phyloP scores from a whole-genome alignment of 2,797 vertebrate species.

The Falco rusticolus region DNA sequence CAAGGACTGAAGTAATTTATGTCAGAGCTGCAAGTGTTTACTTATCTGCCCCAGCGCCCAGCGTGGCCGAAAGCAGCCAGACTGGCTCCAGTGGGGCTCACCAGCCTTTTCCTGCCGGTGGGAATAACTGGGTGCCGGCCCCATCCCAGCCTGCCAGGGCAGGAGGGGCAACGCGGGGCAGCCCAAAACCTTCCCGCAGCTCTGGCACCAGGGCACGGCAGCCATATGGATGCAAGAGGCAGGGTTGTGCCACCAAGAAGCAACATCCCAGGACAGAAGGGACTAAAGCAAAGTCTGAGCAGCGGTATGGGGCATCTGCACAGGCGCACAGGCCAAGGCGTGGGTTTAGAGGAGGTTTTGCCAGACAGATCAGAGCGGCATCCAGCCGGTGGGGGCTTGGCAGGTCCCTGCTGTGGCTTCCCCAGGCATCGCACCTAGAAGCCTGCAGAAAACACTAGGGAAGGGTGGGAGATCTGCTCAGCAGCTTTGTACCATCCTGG shows the following conservation, averaged over 20 bases:
- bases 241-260: not conserved
- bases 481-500: not conserved
- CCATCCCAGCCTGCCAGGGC: not conserved
- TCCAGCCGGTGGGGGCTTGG: not conserved
- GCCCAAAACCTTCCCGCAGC: not conserved
- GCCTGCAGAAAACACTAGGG: rapidly evolving
- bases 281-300: not conserved
- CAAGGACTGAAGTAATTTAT: slow-evolving; percentile 92
- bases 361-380: rapidly evolving
- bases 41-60: slow-evolving; percentile 86
- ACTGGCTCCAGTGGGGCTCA: slow-evolving; percentile 82
- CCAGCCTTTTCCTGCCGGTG: slow-evolving; percentile 73
- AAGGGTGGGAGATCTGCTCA: not conserved
- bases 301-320: not conserved
- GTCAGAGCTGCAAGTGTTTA: slow-evolving; percentile 87
- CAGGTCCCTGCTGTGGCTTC: not conserved
- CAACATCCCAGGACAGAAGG: not conserved
- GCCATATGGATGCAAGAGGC: not conserved
- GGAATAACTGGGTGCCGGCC: slow-evolving; percentile 52
- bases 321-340: rapidly evolving
- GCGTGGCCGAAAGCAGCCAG: slow-evolving; percentile 81
- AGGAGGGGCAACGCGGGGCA: not conserved
- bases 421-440: not conserved
- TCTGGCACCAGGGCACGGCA: rapidly evolving
- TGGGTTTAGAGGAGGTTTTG: not conserved